Evolutionary conservation across 2,888 invertebrate species (phyloP), one percentile per base, ranked within the genome.

Genomic region (Pycnomerus fuliginosus): DNA sequence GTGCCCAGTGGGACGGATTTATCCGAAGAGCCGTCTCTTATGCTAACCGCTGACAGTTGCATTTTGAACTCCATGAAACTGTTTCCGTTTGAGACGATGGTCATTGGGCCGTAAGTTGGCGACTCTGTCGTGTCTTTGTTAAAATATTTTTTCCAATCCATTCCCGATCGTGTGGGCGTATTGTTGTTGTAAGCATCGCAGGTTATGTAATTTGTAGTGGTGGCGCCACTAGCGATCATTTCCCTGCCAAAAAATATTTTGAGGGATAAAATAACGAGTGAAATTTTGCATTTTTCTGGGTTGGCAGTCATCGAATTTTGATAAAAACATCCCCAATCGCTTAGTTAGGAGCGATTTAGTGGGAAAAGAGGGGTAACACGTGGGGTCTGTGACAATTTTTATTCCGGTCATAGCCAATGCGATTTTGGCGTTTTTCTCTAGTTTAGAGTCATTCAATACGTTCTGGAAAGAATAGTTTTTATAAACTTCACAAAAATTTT

Each of bases 151-250:
- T 78, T 79, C 34, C 90, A 76, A 72, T 89, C 82, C 61, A 90
- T 75, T 64, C 79, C 78, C 4, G 58, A 61, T 53, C 89, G 78
- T 53, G 77, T 78, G n/a, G 87, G 87, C 17, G 84, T 84, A 71
- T 84, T 86, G 60, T 83, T 82, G 23, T 85, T 83, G 68, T 84
- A 89, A 41, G 85, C 85, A 66, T 90, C 86, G 66, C 90, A 92
- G 24, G 81, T 81, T 51, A 87, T 79, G 69, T 86, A 88, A 62
- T 77, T 76, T 72, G 85, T 83, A 2, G 55, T 59, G 32, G 60
- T 62, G 63, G 81, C 82, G 48, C 83, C 82, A 73, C 81, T 81
- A 67, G 80, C 76, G 66, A 85, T 74, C 73, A 85, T 78, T 68
- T 84, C 82, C 71, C 85, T 85, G 69, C 65, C 66, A 62, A 49